Evolutionary conservation across 2,113 vertebrate genomes (phyloP).

Genomic region (Lepisosteus oculatus): DNA sequence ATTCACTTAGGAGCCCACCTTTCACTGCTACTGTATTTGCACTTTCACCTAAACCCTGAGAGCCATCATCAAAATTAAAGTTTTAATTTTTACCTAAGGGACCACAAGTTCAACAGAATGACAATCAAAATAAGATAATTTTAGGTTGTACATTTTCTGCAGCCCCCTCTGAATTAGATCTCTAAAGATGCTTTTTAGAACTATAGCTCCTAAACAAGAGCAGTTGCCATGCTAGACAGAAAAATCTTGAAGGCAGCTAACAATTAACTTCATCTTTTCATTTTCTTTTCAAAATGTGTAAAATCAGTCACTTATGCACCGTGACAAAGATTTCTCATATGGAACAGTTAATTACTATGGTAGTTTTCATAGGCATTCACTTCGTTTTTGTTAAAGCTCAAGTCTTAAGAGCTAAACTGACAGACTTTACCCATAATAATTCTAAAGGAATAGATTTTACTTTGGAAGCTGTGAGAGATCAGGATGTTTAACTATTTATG

Average conservation of each 20-base stretch:
- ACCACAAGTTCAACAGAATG: slow-evolving; percentile 41
- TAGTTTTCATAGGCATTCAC: too few species aligned
- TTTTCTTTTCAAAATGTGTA: too few species aligned
- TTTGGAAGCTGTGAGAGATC: too few species aligned
- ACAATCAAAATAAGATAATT: slow-evolving; percentile 18
- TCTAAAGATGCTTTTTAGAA: slow-evolving; percentile 39
- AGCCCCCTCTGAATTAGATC: slow-evolving; percentile 39
- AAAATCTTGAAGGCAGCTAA: slow-evolving; percentile 45
- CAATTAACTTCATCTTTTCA: slow-evolving; percentile 43
- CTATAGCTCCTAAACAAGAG: slow-evolving; percentile 28
- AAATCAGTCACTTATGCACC: too few species aligned
- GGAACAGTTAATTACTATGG: too few species aligned
- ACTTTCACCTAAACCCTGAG: slow-evolving; percentile 44
- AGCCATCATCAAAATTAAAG: slow-evolving; percentile 41
- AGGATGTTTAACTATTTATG: too few species aligned
- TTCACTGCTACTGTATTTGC: not conserved
- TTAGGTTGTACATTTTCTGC: slow-evolving; percentile 43
- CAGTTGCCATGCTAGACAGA: slow-evolving; percentile 32
- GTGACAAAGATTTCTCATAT: too few species aligned
- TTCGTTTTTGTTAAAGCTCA: too few species aligned
- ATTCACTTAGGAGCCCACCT: too few species aligned
- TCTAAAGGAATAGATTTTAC: too few species aligned
- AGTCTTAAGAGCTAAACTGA: too few species aligned
- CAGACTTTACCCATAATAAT: too few species aligned
- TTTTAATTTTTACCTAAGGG: slow-evolving; percentile 43